Evolutionary conservation across 2,797 vertebrate species (phyloP).

Genomic region (Epinephelus malabaricus): DNA sequence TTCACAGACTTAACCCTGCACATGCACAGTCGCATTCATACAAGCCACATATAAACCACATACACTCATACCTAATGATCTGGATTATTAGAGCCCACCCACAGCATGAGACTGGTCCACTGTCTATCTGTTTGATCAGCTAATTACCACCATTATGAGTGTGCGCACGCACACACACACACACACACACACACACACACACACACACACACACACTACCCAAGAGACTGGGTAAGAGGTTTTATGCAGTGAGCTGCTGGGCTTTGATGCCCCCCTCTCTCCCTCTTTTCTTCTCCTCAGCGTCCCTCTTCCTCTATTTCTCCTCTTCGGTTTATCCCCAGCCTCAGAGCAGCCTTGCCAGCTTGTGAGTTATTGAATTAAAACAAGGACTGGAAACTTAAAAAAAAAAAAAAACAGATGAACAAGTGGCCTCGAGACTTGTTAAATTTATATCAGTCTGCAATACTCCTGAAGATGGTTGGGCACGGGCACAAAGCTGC

Average conservation of each 20-base stretch:
- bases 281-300: constrained; percentile 1
- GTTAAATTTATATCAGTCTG: constrained; percentile 37
- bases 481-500: neutral
- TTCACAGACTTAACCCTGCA: constrained; percentile 19
- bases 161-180: constrained; percentile 27
- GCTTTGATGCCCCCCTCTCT: neutral
- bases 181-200: constrained; percentile 26
- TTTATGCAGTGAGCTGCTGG: constrained; percentile 29
- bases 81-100: constrained; percentile 69
- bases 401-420: constrained; percentile 1
- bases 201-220: constrained; percentile 19
- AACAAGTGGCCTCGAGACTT: constrained; percentile 27
- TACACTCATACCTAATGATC: constrained; percentile 57
- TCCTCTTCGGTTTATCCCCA: constrained; percentile 11
- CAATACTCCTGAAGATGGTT: constrained; percentile 1
- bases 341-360: constrained; percentile 35
- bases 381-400: constrained; percentile 35
- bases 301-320: neutral
- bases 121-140: constrained; percentile 77
- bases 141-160: constrained; percentile 71
- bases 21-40: constrained; percentile 14
- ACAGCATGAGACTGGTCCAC: constrained; percentile 48
- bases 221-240: constrained; percentile 19
- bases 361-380: constrained; percentile 42
- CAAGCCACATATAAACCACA: constrained; percentile 38